These are phyloP conservation scores for Trichacis sp. DNA, from an alignment of 2,888 invertebrate species.

Conservation along the genomic window DNA sequence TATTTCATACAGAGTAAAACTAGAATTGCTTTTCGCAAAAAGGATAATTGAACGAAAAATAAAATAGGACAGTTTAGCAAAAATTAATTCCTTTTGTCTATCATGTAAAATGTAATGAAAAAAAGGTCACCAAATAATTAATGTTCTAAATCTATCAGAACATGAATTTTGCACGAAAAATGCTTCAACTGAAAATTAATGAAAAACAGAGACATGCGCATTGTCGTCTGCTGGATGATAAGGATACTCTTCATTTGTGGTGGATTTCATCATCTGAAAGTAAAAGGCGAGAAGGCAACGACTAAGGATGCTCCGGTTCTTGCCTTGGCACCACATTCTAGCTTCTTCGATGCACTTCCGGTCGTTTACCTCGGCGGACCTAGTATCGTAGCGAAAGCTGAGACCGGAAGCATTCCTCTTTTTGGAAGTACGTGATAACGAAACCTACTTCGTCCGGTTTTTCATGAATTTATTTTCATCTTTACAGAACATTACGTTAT, in stretches of 20 bases:
- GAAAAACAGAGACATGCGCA: conserved; percentile 74
- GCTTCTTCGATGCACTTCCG: conserved; percentile 89
- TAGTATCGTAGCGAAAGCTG: conserved; percentile 90
- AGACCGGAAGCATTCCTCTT: conserved; percentile 84
- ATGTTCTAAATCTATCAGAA: no score
- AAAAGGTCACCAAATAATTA: no score
- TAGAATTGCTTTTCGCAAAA: no score
- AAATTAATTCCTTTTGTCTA: no score
- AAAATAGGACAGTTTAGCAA: no score
- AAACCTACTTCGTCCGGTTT: background rate
- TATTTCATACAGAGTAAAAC: no score
- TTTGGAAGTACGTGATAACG: conserved; percentile 84
- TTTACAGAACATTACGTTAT: no score
- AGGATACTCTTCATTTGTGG: conserved; percentile 82
- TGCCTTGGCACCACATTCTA: conserved; percentile 90
- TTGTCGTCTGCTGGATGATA: conserved; percentile 78
- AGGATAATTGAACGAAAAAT: no score
- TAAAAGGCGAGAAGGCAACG: conserved; percentile 77
- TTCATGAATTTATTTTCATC: no score
- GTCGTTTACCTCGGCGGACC: conserved; percentile 87
- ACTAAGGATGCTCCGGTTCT: conserved; percentile 84
- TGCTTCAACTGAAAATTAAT: background rate
- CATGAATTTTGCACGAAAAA: no score
- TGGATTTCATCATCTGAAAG: conserved; percentile 84
- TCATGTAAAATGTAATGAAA: no score